A percentile compares a stretch with the other conserved stretches of the same genome.
phyloP scores from a whole-genome alignment of 2,888 invertebrate species.

The Antheraea yamamai region DNA sequence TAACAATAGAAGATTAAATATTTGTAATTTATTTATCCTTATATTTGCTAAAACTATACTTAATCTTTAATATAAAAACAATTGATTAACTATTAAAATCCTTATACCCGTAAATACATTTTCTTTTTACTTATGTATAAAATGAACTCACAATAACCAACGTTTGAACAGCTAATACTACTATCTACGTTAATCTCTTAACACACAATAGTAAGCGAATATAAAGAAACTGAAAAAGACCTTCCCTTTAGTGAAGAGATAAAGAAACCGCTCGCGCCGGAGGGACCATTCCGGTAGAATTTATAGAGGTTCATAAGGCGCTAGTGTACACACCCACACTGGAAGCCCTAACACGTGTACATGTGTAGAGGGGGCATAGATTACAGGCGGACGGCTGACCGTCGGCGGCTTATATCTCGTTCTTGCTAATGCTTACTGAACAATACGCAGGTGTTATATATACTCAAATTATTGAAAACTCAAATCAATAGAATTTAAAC shows the following conservation, averaged over 20 bases:
- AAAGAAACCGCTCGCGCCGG: conserved; percentile 14
- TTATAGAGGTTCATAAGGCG: conserved; percentile 20
- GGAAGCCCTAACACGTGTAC: not conserved
- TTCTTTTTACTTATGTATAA: not conserved
- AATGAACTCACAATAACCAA: not conserved
- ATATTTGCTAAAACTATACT: no score
- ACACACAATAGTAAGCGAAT: conserved; percentile 4
- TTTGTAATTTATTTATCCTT: no score
- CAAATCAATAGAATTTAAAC: no score
- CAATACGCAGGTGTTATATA: conserved; percentile 7
- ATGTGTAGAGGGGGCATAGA: conserved; percentile 13
- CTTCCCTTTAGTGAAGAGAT: conserved; percentile 14
- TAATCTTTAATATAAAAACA: no score
- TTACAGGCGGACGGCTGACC: conserved; percentile 13
- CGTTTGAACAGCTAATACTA: not conserved
- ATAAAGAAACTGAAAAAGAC: conserved; percentile 16
- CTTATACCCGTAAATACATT: not conserved
- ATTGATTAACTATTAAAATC: not conserved
- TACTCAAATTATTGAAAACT: no score
- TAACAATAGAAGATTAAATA: no score
- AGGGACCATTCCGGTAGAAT: conserved; percentile 17
- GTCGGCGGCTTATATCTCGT: conserved; percentile 17
- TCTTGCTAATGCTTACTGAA: conserved; percentile 16
- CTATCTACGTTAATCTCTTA: conserved; percentile 10
- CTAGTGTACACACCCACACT: conserved; percentile 9